These are phyloP conservation scores for Emberiza fucata DNA, from an alignment of 2,113 vertebrate genomes.

Conservation along the genomic window DNA sequence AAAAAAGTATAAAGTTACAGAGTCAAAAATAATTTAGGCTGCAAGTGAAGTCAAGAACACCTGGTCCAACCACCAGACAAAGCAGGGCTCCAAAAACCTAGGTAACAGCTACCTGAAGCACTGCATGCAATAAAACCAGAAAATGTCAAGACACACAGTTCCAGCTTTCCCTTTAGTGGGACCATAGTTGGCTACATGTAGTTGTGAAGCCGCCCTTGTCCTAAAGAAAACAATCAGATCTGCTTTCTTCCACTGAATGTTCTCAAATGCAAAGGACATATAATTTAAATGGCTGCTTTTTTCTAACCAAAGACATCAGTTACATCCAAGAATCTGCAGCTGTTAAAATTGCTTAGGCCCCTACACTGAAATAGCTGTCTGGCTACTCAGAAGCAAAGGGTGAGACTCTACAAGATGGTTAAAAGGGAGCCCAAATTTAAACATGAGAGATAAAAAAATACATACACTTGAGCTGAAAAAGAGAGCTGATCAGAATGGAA, in stretches of 20 bases:
- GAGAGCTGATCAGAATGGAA: not conserved
- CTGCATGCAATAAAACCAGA: not conserved
- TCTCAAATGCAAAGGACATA: not conserved
- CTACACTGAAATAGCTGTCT: slow-evolving; percentile 41
- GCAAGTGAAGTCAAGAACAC: not conserved
- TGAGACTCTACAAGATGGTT: not conserved
- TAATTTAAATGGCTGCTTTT: not conserved
- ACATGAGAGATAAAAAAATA: not conserved
- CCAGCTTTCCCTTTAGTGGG: not conserved
- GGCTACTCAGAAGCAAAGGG: not conserved
- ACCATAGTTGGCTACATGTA: not conserved
- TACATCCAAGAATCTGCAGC: slow-evolving; percentile 38
- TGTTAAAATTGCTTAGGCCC: not conserved
- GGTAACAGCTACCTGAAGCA: not conserved
- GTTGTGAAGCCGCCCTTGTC: not conserved
- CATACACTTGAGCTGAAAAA: not conserved
- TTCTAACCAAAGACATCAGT: not conserved
- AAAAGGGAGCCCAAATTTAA: not conserved
- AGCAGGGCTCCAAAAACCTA: not conserved
- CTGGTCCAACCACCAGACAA: not conserved
- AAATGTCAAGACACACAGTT: fast-evolving
- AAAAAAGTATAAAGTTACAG: not conserved
- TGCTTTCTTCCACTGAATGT: not conserved
- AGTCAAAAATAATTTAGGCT: not conserved
- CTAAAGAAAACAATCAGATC: not conserved